Conservation (phyloP, 2,888 invertebrate genomes). For the Chorisops tibialis region DNA sequence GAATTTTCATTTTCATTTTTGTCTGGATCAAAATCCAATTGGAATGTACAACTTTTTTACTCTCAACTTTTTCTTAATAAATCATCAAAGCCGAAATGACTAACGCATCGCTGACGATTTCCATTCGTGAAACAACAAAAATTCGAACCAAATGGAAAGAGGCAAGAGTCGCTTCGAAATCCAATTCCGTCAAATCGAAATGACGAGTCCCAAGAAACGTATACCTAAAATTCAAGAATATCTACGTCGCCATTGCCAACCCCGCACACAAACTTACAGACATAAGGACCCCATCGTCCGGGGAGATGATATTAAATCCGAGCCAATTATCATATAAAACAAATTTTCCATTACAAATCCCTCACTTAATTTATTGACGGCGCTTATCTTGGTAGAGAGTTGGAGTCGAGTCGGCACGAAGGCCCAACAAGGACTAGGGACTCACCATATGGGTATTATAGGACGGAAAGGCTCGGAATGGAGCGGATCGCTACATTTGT, state of each 20-base stretch:
- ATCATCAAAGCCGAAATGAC: slow-evolving; percentile 18
- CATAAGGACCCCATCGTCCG: not conserved
- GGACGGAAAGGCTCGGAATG: no score
- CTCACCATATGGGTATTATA: no score
- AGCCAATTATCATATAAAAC: slow-evolving; percentile 39
- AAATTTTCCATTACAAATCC: slow-evolving; percentile 38
- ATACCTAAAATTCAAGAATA: slow-evolving; percentile 1
- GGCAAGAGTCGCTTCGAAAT: not conserved
- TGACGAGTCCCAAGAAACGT: slow-evolving; percentile 16
- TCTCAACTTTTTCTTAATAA: not conserved
- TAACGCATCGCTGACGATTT: slow-evolving; percentile 19
- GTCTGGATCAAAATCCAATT: no score
- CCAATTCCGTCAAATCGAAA: slow-evolving; percentile 22
- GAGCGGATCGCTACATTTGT: no score
- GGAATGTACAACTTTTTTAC: no score
- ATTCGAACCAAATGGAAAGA: no score
- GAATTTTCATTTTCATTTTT: no score
- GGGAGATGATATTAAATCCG: slow-evolving; percentile 34
- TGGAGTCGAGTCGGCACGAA: not conserved
- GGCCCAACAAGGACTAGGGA: no score
- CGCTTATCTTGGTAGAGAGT: slow-evolving; percentile 26
- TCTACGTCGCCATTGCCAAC: no score
- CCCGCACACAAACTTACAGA: no score
- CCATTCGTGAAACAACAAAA: not conserved
- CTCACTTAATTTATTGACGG: slow-evolving; percentile 37